phyloP scores from a whole-genome alignment of 2,888 invertebrate genomes.

The Ochlodes sylvanus region DNA sequence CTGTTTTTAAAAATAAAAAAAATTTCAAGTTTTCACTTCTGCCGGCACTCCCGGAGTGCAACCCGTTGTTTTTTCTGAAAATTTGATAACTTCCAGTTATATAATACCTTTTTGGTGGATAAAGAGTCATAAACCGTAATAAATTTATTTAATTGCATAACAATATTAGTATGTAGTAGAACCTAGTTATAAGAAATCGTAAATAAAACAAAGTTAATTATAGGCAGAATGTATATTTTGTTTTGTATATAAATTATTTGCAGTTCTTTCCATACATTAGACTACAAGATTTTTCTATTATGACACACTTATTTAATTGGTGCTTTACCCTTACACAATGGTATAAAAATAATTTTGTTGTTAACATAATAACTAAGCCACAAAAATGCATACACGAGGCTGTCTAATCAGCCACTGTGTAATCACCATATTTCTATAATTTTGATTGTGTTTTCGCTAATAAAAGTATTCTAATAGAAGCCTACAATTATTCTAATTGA shows the following conservation, averaged over 20 bases:
- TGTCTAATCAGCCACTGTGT: constrained; percentile 18
- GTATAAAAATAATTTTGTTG: constrained; percentile 67
- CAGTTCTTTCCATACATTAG: constrained; percentile 77
- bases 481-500: constrained; percentile 67
- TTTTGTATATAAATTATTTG: constrained; percentile 80
- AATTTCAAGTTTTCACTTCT: too few species aligned
- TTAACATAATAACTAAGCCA: constrained; percentile 42
- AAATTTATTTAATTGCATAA: too few species aligned
- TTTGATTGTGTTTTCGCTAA: constrained; percentile 31
- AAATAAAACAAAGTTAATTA: constrained; percentile 58
- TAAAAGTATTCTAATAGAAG: constrained; percentile 43
- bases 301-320: constrained; percentile 78
- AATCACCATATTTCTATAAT: constrained; percentile 23
- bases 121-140: too few species aligned
- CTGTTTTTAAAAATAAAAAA: too few species aligned
- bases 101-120: too few species aligned
- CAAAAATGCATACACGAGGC: constrained; percentile 41
- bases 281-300: constrained; percentile 71
- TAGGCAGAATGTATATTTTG: constrained; percentile 79
- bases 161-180: too few species aligned
- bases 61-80: too few species aligned
- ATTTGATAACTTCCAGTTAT: too few species aligned
- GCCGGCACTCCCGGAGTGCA: too few species aligned
- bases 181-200: background rate
- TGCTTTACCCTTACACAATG: constrained; percentile 65